Conservation (phyloP, 2,113 vertebrate species). For the Sialia sialis region DNA sequence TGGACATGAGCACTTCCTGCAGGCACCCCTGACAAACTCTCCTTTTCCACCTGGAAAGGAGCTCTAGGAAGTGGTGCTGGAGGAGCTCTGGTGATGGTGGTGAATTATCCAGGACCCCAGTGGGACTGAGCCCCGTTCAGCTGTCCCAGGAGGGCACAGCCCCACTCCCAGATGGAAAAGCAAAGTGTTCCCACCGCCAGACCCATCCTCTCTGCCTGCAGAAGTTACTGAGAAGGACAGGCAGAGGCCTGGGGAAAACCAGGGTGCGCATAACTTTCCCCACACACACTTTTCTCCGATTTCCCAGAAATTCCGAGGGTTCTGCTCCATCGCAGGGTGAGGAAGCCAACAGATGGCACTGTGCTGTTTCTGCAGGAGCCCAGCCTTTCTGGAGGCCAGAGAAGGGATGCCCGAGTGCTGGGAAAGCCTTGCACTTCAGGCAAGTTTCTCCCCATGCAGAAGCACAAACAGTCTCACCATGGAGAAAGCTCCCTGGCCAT, state of each 20-base stretch:
- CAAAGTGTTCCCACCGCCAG: neutral
- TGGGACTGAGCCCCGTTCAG: neutral
- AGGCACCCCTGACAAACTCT: neutral
- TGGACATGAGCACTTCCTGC: neutral
- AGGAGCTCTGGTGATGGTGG: rapidly evolving
- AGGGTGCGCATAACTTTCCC: rapidly evolving
- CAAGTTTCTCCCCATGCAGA: neutral
- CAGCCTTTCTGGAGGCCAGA: neutral
- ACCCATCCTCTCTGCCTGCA: neutral
- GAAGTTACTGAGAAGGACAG: neutral
- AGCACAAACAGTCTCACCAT: neutral
- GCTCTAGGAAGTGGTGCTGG: neutral
- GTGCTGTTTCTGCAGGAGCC: constrained; percentile 51
- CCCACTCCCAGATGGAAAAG: neutral
- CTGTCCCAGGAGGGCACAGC: neutral
- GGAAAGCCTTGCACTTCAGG: neutral
- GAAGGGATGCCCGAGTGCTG: neutral
- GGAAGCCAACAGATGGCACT: constrained; percentile 63
- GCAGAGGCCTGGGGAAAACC: neutral
- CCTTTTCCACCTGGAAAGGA: neutral
- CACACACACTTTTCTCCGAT: rapidly evolving
- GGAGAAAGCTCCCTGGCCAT: rapidly evolving
- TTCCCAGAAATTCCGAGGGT: neutral
- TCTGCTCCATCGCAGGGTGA: neutral
- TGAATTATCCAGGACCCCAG: neutral